Conservation (phyloP, 1,140 invertebrate species). For the Drosophila grimshawi region DNA sequence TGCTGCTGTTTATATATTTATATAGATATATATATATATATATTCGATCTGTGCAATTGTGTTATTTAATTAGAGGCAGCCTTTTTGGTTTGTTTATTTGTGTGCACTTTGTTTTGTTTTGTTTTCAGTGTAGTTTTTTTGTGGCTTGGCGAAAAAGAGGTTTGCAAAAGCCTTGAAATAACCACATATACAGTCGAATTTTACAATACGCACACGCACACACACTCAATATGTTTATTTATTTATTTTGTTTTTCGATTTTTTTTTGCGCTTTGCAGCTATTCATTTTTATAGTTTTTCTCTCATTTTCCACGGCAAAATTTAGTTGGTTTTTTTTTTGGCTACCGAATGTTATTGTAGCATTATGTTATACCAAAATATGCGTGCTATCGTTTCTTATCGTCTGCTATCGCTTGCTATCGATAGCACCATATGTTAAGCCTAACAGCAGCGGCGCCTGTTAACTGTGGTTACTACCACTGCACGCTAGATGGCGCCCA, state of each 20-base stretch:
- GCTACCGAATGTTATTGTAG: conserved; percentile 28
- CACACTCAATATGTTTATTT: conserved; percentile 6
- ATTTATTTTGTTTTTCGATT: conserved; percentile 28
- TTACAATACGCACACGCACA: not conserved
- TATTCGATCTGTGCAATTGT: not conserved
- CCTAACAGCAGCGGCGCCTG: conserved; percentile 6
- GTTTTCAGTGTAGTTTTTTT: conserved; percentile 37
- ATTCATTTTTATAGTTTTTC: conserved; percentile 45
- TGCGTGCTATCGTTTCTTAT: conserved; percentile 8
- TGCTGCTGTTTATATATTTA: not conserved
- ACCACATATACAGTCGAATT: not conserved
- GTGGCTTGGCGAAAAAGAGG: conserved; percentile 8
- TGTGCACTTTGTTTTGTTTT: conserved; percentile 37
- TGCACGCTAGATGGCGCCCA: conserved; percentile 6
- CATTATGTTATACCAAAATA: conserved; percentile 37
- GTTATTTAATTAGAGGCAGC: not conserved
- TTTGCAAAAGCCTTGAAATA: conserved; percentile 17
- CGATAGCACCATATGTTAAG: conserved; percentile 10
- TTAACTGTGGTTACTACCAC: not conserved
- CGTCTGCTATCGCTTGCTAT: conserved; percentile 8
- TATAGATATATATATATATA: not conserved
- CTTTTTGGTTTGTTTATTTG: conserved; percentile 27
- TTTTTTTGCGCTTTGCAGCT: conserved; percentile 45
- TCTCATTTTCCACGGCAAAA: conserved; percentile 45
- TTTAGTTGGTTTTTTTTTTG: conserved; percentile 45